Evolutionary conservation across 2,888 invertebrate genomes (phyloP), one percentile per base, ranked within the genome.

Genomic region (Dinocampus coccinellae): DNA sequence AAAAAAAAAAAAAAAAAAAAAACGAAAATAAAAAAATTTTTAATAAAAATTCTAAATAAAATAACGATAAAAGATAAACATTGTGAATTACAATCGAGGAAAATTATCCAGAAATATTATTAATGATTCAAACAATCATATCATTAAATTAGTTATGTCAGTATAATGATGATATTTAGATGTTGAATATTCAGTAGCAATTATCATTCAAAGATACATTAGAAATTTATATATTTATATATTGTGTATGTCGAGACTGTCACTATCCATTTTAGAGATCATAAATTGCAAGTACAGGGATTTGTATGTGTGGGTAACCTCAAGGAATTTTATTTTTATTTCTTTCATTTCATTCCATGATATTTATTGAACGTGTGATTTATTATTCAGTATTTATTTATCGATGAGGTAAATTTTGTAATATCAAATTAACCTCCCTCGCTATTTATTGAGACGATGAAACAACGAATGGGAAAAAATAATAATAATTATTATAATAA

Each of bases 111-210:
- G 61, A 16, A 39, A 61, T 36, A 34, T 33, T 11, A 4, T 61
- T 61, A 34, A 33, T 58, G 58, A 55, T 55, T 55, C 26, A 24
- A 55, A n/a, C 26, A 55, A 24, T 55, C 24, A 55, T 55, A 16
- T 52, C 42, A 39, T 62, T 34, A 52, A 52, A 47, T 63, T 63
- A 63, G 26, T 63, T 16, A 20, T 47, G 42, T 47, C 42, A 47
- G 34, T 42, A 63, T 63, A 52, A 13, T 63, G 33, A 63, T 52
- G 33, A 63, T 52, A 47, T 69, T 69, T 69, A 61, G 61, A 26
- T 16, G 62, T 57, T 70, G 63, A 64, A 70, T 66, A 70, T 70
- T 70, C 65, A 70, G 70, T 65, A 60, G 70, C 70, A 70, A 70
- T 65, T 65, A 65, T 33, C 65, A 42, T 70, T 65, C 65, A 36